A percentile compares a stretch with the other conserved stretches of the same genome.
These are phyloP conservation scores for Antechinus stuartii DNA, from an alignment of 2,113 vertebrate species.

Conservation along the genomic window DNA sequence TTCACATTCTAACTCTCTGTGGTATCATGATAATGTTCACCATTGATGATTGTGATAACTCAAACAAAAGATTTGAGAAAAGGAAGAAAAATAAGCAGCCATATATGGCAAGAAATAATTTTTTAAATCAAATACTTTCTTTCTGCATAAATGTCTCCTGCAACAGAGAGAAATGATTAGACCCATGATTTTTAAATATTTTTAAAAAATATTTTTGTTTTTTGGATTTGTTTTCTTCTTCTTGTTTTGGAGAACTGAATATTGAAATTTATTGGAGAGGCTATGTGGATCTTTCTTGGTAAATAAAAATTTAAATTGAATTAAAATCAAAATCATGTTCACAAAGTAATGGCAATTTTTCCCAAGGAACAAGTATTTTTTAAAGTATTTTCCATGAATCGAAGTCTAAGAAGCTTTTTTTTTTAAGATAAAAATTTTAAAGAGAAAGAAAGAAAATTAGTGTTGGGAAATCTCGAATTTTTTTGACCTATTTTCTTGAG, in stretches of 20 bases:
- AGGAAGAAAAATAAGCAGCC: neutral
- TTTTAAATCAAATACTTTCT: constrained; percentile 6
- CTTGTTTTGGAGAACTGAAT: neutral
- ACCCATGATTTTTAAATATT: constrained; percentile 3
- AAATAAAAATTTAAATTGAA: neutral
- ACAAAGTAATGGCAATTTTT: neutral
- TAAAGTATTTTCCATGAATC: constrained; percentile 4
- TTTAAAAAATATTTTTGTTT: neutral
- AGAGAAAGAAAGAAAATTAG: neutral
- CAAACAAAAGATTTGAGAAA: neutral
- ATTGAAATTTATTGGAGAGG: neutral
- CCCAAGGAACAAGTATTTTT: constrained; percentile 9
- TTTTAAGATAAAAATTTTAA: neutral
- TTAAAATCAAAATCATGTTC: neutral
- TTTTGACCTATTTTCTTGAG: constrained; percentile 4
- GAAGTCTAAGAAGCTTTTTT: neutral
- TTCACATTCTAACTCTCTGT: constrained; percentile 46
- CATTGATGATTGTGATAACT: neutral
- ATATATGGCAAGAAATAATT: neutral
- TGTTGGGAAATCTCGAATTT: neutral
- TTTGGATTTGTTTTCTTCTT: neutral
- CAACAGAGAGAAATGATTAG: neutral
- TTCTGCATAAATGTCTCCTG: neutral
- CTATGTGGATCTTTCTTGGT: neutral
- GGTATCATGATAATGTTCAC: constrained; percentile 13